Evolutionary conservation across 2,888 invertebrate species (phyloP).

Genomic region (Pollenia griseotomentosa): DNA sequence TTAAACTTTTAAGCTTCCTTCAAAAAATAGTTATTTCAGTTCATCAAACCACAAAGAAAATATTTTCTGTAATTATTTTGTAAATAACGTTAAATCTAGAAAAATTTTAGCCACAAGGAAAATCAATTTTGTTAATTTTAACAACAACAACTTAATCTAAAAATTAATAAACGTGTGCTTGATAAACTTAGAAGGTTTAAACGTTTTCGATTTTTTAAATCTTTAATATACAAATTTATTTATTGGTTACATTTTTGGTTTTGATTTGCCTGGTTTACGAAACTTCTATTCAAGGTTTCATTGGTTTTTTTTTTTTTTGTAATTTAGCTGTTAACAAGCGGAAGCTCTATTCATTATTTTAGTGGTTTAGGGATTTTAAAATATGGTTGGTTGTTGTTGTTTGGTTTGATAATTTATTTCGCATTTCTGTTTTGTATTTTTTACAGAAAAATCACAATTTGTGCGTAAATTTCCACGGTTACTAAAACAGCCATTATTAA

Average conservation of each 20-base stretch:
- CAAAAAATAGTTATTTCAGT: too few species aligned
- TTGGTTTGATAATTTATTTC: neutral
- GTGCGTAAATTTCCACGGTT: slow-evolving; percentile 83
- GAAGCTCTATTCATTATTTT: slow-evolving; percentile 57
- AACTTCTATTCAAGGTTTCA: neutral
- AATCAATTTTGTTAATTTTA: neutral
- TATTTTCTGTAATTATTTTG: neutral
- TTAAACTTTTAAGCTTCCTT: too few species aligned
- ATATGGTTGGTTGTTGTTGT: slow-evolving; percentile 10
- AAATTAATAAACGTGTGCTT: too few species aligned
- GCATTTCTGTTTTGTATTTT: neutral
- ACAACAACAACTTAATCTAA: too few species aligned
- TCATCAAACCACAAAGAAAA: too few species aligned
- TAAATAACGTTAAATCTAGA: neutral
- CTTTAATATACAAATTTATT: neutral
- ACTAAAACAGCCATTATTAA: slow-evolving; percentile 82
- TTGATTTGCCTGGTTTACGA: slow-evolving; percentile 14
- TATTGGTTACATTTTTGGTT: slow-evolving; percentile 5
- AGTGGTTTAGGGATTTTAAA: slow-evolving; percentile 8
- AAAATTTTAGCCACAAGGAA: neutral
- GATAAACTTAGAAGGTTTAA: too few species aligned
- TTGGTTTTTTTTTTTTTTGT: slow-evolving; percentile 32
- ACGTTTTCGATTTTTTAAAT: neutral
- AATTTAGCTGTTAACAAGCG: slow-evolving; percentile 59
- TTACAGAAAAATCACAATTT: slow-evolving; percentile 82